Percentiles rank a stretch among this genome's conserved stretches.
Conservation (phyloP, 2,888 invertebrate genomes). For the Chromoteleia sp. region DNA sequence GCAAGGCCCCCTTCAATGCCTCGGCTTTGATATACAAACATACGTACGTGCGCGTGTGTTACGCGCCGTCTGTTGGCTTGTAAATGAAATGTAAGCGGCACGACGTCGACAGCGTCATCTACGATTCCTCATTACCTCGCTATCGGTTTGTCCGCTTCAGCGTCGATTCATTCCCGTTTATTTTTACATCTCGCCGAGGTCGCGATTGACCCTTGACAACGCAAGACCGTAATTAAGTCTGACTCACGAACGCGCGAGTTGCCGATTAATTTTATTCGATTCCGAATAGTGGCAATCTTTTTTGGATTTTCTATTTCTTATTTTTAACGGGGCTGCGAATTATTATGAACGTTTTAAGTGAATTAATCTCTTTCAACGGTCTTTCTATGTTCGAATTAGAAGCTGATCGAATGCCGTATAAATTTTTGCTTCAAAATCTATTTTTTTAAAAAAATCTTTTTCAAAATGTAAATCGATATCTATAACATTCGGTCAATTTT, state of each 20-base stretch:
- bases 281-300: slow-evolving; percentile 5
- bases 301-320: slow-evolving; percentile 7
- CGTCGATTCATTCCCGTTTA: slow-evolving; percentile 70
- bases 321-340: not conserved
- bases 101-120: slow-evolving; percentile 62
- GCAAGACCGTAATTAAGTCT: slow-evolving; percentile 68
- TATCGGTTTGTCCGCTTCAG: slow-evolving; percentile 63
- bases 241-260: slow-evolving; percentile 61
- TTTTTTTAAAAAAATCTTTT: too few species aligned
- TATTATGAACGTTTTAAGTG: too few species aligned
- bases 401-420: too few species aligned
- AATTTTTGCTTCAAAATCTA: too few species aligned
- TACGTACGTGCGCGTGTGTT: slow-evolving; percentile 69
- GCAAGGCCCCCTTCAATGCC: slow-evolving; percentile 83
- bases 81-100: slow-evolving; percentile 61
- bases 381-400: too few species aligned
- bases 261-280: slow-evolving; percentile 60
- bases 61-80: slow-evolving; percentile 72
- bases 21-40: slow-evolving; percentile 75
- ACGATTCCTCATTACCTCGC: slow-evolving; percentile 66
- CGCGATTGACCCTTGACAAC: slow-evolving; percentile 71
- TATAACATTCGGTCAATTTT: too few species aligned
- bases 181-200: slow-evolving; percentile 71
- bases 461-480: too few species aligned
- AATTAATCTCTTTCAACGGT: too few species aligned